Evolutionary conservation across 2,113 vertebrate species (phyloP).

Genomic region (Oreochromis tanganicae): DNA sequence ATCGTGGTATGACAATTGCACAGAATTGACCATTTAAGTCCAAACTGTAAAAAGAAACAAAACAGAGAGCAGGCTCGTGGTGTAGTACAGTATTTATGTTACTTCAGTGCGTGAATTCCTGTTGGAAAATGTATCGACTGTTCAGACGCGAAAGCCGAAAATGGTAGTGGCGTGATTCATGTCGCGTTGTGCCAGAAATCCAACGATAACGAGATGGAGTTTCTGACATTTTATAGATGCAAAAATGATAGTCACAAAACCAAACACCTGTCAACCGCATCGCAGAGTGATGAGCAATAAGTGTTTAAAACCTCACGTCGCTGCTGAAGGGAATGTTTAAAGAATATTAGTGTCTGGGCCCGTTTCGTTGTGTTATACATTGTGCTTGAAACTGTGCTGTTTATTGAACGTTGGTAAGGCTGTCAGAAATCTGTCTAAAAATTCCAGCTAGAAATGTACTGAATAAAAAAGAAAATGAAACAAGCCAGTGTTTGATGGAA

Average conservation of each 20-base stretch:
- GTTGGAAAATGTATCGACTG: neutral
- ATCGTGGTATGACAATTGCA: neutral
- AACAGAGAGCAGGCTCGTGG: neutral
- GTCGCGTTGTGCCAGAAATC: neutral
- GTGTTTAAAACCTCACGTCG: neutral
- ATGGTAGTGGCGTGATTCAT: neutral
- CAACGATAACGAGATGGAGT: neutral
- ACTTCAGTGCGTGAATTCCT: neutral
- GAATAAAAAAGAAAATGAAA: neutral
- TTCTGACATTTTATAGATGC: neutral
- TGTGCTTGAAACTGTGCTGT: neutral
- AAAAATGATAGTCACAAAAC: neutral
- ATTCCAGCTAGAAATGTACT: neutral
- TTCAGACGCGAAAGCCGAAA: neutral
- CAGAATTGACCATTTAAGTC: neutral
- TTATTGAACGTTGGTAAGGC: neutral
- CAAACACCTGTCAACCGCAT: neutral
- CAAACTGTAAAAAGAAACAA: neutral
- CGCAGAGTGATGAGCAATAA: neutral
- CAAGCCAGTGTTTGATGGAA: neutral
- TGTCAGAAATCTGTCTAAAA: neutral
- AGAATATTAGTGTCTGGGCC: neutral
- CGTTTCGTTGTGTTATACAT: rapidly evolving
- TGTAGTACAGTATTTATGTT: neutral
- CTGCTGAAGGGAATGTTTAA: neutral